These are phyloP conservation scores for honey bee (Apis mellifera) DNA, from an alignment of 1,140 invertebrate genomes.

Conservation along the genomic window Amel_HAv3.1 CM009945.2:9097501-9098000, in stretches of 20 bases:
- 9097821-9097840: conserved; percentile 98
- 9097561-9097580: conserved; percentile 95
- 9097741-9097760: conserved; percentile 95
- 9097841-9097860: conserved; percentile 99
- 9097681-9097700: neutral
- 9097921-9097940: neutral
- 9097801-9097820: conserved; percentile 95
- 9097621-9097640: conserved; percentile 97
- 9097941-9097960: conserved; percentile 19
- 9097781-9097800: conserved; percentile 94
- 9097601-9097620: conserved; percentile 97
- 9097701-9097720: conserved; percentile 93
- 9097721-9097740: conserved; percentile 99
- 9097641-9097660: conserved; percentile 78
- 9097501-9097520: conserved; percentile 46
- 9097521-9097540: conserved; percentile 95
- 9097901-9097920: conserved; percentile 84
- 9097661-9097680: neutral
- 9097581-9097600: conserved; percentile 95
- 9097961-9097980: neutral
- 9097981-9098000: neutral
- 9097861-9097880: conserved; percentile 99
- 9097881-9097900: conserved; percentile 98
- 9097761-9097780: conserved; percentile 97
- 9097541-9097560: conserved; percentile 98